Evolutionary conservation across 2,888 invertebrate genomes (phyloP).

Genomic region (Adelphocoris suturalis): DNA sequence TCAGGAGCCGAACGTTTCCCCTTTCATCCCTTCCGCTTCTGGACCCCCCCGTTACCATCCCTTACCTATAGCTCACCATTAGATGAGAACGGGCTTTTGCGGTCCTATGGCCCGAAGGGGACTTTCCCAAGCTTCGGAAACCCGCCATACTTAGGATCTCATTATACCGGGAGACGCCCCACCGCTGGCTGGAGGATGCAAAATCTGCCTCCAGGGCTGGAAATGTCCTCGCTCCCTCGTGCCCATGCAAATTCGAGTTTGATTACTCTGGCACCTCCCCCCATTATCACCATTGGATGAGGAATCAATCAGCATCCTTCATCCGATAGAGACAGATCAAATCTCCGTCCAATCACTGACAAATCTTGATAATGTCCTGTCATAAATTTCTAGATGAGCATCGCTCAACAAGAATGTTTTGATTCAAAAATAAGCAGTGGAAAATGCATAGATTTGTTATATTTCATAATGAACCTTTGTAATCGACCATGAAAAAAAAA

Average conservation of each 20-base stretch:
- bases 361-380: too few species aligned
- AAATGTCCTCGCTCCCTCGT: not conserved
- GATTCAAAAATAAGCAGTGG: too few species aligned
- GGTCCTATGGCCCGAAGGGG: conserved; percentile 49
- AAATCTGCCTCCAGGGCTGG: conserved; percentile 32
- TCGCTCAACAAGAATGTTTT: too few species aligned
- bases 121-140: conserved; percentile 33
- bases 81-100: conserved; percentile 52
- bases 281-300: conserved; percentile 50
- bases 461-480: too few species aligned
- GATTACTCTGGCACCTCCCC: conserved; percentile 44
- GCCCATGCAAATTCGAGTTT: conserved; percentile 65
- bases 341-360: conserved; percentile 23
- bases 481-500: too few species aligned
- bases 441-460: too few species aligned
- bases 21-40: not conserved
- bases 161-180: conserved; percentile 54
- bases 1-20: conserved; percentile 1
- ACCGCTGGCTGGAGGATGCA: not conserved
- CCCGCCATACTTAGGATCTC: conserved; percentile 67
- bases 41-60: conserved; percentile 6
- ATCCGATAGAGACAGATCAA: conserved; percentile 23
- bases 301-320: conserved; percentile 51
- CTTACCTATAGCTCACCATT: conserved; percentile 63
- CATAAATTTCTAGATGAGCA: too few species aligned